Evolutionary conservation across 2,888 invertebrate genomes (phyloP), one percentile per base, ranked within the genome.

Genomic region (Myopa testacea): DNA sequence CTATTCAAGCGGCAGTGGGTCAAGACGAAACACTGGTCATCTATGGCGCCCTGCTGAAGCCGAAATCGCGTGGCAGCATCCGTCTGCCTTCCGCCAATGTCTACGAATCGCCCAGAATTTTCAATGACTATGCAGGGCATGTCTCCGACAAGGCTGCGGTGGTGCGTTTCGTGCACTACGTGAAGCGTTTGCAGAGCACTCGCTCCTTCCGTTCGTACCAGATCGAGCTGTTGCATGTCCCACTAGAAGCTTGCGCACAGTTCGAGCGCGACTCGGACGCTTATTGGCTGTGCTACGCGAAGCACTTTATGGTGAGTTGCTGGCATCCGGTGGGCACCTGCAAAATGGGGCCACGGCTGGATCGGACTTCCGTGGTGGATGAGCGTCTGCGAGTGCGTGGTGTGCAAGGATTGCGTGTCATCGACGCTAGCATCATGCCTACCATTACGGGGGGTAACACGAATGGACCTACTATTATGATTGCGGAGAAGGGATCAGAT

Each of bases 351-450:
- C 87, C 89, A 1, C 78, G 81, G 0, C 76, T 80, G 0, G 91
- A 92, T 83, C 82, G 84, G 0, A 82, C 82, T 0, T 88, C 91
- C 0, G 93, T 93, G 0, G 91, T 93, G 1, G 90, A 91, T 82
- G 81, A 88, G 0, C 83, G 90, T 16, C 87, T 92, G 77, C 85
- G 90, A 10, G 91, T 93, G 6, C 89, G 90, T 68, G 93, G 93
- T 0, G 89, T 95, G 0, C 86, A 88, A 8, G 91, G 92, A n/a
- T 90, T 96, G 7, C 90, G 96, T n/a, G 94, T 96, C 0, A 91
- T 95, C 6, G 96, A 96, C 86, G 95, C 93, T 0, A 95, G 95
- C 82, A 91, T 96, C 55, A 96, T 96, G 94, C 96, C 96, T 0
- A 91, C 89, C 14, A 93, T 96, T 74, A 91, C 93, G 0, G 94